Percentiles rank a stretch among this genome's conserved stretches.
phyloP scores from a whole-genome alignment of 2,888 invertebrate species.

The Papilio protenor region DNA sequence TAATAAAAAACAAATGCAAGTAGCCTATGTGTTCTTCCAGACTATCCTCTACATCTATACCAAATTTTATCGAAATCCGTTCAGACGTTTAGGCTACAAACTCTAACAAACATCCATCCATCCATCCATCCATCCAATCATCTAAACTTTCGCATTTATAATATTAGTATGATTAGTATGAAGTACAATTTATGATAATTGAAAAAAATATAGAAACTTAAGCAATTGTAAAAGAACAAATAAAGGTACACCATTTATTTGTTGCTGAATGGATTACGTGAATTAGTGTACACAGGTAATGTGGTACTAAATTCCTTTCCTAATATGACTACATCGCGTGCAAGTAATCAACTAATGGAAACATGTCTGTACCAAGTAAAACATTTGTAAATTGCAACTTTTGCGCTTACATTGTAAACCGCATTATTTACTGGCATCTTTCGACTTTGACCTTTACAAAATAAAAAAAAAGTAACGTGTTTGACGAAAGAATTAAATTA shows the following conservation, averaged over 20 bases:
- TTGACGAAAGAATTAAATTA: background rate
- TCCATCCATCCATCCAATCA: too few species aligned
- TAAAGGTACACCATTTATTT: background rate
- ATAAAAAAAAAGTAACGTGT: background rate
- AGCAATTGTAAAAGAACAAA: background rate
- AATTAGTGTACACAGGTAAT: constrained; percentile 5
- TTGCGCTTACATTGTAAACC: constrained; percentile 20
- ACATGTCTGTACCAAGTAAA: constrained; percentile 24
- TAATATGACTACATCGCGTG: constrained; percentile 33
- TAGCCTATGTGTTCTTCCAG: too few species aligned
- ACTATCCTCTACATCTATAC: too few species aligned
- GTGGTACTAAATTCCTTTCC: constrained; percentile 23
- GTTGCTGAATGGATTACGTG: background rate
- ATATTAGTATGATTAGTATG: too few species aligned
- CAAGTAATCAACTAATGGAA: constrained; percentile 32
- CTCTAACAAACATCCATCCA: too few species aligned
- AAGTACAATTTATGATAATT: background rate
- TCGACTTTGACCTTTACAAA: background rate
- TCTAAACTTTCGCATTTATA: too few species aligned
- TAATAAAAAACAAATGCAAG: too few species aligned
- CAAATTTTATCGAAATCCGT: too few species aligned
- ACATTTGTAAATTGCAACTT: constrained; percentile 25
- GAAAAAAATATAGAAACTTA: background rate
- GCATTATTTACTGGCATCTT: background rate
- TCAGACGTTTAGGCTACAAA: too few species aligned